A percentile compares a stretch with the other conserved stretches of the same genome.
Conservation (phyloP, 2,888 invertebrate species). For the Molorchus minor region DNA sequence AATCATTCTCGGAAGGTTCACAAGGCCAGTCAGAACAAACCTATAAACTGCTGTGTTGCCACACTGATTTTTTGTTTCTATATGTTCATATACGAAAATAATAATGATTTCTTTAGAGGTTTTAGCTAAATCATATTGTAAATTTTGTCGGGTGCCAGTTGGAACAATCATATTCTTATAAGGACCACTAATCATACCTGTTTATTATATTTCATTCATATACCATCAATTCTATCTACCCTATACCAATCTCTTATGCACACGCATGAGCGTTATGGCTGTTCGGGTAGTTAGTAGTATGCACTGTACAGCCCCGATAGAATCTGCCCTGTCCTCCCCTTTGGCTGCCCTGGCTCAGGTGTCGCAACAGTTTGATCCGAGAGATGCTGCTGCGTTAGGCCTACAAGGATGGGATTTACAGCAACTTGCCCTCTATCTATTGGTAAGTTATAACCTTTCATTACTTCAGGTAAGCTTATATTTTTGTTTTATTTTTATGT, state of each 20-base stretch:
- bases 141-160: too few species aligned
- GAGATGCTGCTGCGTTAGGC: constrained; percentile 65
- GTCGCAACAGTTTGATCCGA: constrained; percentile 61
- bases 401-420: constrained; percentile 79
- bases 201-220: constrained; percentile 21
- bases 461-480: constrained; percentile 30
- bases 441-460: constrained; percentile 68
- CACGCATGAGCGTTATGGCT: constrained; percentile 56
- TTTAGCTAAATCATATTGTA: too few species aligned
- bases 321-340: constrained; percentile 60
- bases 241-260: constrained; percentile 45
- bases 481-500: not conserved
- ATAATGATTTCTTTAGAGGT: too few species aligned
- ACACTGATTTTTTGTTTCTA: too few species aligned
- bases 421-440: constrained; percentile 75
- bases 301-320: constrained; percentile 60
- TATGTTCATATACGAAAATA: too few species aligned
- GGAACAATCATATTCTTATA: too few species aligned
- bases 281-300: constrained; percentile 53
- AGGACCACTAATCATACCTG: too few species aligned
- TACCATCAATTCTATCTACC: constrained; percentile 43
- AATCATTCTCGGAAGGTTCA: too few species aligned
- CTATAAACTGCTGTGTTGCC: too few species aligned
- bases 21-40: too few species aligned
- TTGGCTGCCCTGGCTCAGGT: constrained; percentile 63